A percentile compares a stretch with the other conserved stretches of the same genome.
Conservation (phyloP, 1,140 invertebrate genomes). For the Aphidius gifuensis region DNA sequence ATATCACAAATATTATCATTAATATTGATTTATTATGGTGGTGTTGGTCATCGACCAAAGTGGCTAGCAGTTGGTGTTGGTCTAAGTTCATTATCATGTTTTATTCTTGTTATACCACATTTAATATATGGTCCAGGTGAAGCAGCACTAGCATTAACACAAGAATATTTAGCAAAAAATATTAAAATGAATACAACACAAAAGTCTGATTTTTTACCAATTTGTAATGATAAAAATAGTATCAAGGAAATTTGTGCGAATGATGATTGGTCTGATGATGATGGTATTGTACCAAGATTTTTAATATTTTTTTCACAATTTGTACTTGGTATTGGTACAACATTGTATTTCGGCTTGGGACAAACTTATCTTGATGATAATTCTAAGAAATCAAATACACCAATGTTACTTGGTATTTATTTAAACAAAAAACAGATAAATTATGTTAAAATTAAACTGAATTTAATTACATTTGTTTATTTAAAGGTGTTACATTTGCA, state of each 20-base stretch:
- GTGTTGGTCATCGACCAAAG: conserved; percentile 59
- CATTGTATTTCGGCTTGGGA: conserved; percentile 66
- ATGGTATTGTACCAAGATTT: conserved; percentile 58
- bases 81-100: conserved; percentile 63
- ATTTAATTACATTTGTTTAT: not conserved
- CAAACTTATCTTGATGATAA: conserved; percentile 71
- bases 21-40: conserved; percentile 62
- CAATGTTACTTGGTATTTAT: conserved; percentile 59
- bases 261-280: conserved; percentile 41
- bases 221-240: conserved; percentile 36
- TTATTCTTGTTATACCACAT: conserved; percentile 65
- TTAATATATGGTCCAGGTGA: conserved; percentile 65
- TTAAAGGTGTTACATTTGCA: conserved; percentile 62
- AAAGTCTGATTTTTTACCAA: conserved; percentile 32
- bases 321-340: conserved; percentile 67
- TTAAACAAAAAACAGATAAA: not conserved
- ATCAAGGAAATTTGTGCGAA: conserved; percentile 50
- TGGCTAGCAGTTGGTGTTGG: conserved; percentile 67
- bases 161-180: conserved; percentile 49
- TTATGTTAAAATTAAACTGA: too few relatives aligned
- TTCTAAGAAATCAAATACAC: conserved; percentile 66
- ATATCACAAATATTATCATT: conserved; percentile 66
- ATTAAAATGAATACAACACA: conserved; percentile 35
- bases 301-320: conserved; percentile 69
- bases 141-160: conserved; percentile 53